A percentile compares a stretch with the other conserved stretches of the same genome.
Conservation (phyloP, 2,888 invertebrate species). For the Petrolisthes cinctipes region DNA sequence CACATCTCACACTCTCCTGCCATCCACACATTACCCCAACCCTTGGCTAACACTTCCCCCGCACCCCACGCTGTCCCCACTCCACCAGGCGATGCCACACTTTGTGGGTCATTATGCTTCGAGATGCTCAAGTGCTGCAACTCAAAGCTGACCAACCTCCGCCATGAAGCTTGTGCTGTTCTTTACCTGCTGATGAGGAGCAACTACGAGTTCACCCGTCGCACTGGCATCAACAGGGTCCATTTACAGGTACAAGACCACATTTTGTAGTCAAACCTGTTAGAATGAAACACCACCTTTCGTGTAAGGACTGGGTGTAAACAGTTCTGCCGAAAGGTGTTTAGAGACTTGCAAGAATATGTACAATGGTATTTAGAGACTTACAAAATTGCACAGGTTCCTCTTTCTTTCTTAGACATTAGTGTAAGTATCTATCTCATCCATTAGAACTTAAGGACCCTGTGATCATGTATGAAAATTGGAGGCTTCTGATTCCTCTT, state of each 20-base stretch:
- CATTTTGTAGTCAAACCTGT: neutral
- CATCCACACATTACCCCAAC: conserved; percentile 11
- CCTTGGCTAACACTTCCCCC: neutral
- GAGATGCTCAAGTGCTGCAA: conserved; percentile 87
- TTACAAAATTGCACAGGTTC: neutral
- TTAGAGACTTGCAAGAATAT: neutral
- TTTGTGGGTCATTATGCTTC: conserved; percentile 85
- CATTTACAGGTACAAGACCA: conserved; percentile 80
- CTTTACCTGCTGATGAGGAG: conserved; percentile 92
- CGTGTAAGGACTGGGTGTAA: neutral
- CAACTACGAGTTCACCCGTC: conserved; percentile 89
- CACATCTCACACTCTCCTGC: no score
- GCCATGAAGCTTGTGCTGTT: conserved; percentile 92
- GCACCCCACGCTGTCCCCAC: neutral
- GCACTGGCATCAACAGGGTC: conserved; percentile 87
- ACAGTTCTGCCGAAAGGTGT: neutral
- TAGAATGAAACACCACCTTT: neutral
- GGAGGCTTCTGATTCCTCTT: no score
- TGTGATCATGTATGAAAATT: no score
- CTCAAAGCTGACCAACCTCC: conserved; percentile 84
- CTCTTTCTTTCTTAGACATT: neutral
- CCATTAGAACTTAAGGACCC: no score
- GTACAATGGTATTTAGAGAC: neutral
- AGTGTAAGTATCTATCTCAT: no score
- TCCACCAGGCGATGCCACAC: conserved; percentile 78